Evolutionary conservation across 1,140 invertebrate species (phyloP).

Genomic region (Diabrotica virgifera): DNA sequence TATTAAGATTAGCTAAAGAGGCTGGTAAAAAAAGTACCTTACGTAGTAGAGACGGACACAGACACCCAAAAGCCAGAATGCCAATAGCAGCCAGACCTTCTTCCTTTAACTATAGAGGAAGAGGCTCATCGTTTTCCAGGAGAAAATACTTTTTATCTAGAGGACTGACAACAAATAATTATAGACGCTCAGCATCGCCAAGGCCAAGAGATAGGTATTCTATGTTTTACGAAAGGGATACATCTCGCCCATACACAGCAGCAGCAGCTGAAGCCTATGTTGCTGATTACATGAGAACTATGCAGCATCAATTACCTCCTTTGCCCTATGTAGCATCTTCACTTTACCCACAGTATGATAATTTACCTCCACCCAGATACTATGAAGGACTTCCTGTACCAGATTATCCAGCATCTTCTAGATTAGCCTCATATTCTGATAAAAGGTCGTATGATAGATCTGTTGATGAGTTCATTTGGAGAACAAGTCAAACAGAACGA

Average conservation of each 20-base stretch:
- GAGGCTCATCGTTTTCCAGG: constrained; percentile 49
- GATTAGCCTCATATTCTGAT: constrained; percentile 60
- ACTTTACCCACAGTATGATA: constrained; percentile 62
- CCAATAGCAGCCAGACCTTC: constrained; percentile 46
- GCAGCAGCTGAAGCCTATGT: constrained; percentile 73
- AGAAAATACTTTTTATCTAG: constrained; percentile 54
- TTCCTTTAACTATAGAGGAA: constrained; percentile 48
- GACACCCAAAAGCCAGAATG: constrained; percentile 52
- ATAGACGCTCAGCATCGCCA: constrained; percentile 58
- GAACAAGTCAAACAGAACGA: constrained; percentile 67
- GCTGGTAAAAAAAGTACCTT: constrained; percentile 63
- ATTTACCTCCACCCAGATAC: constrained; percentile 71
- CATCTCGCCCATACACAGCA: constrained; percentile 50
- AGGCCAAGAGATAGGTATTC: constrained; percentile 44
- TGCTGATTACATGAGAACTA: constrained; percentile 75
- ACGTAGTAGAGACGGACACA: constrained; percentile 53
- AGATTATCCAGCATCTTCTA: constrained; percentile 54
- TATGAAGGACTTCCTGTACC: constrained; percentile 71
- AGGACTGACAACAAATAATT: constrained; percentile 49
- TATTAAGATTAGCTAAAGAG: constrained; percentile 86
- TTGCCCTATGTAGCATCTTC: constrained; percentile 66
- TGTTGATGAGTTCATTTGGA: constrained; percentile 86
- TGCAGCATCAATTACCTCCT: constrained; percentile 74
- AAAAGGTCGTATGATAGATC: constrained; percentile 83
- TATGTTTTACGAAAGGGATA: constrained; percentile 46